These are phyloP conservation scores for Amblyopsis rosae DNA, from an alignment of 2,113 vertebrate species.

Conservation along the genomic window DNA sequence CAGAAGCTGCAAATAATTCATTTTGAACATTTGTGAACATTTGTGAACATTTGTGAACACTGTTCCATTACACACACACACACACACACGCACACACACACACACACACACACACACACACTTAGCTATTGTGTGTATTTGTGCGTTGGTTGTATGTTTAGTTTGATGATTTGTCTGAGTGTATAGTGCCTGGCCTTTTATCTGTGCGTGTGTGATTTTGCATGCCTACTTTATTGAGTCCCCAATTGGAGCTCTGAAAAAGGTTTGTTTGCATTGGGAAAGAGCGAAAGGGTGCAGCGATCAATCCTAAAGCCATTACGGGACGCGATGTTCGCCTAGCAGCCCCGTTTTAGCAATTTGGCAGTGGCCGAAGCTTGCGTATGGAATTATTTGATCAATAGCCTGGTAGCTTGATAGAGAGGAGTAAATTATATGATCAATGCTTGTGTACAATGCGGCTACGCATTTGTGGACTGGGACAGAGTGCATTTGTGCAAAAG, in stretches of 20 bases:
- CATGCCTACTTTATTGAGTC: slow-evolving; percentile 30
- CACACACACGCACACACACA: too few relatives aligned
- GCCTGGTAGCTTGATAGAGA: slow-evolving; percentile 74
- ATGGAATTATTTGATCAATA: slow-evolving; percentile 83
- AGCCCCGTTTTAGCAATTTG: slow-evolving; percentile 78
- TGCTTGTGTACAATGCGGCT: slow-evolving; percentile 59
- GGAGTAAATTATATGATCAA: slow-evolving; percentile 84
- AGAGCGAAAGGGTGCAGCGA: slow-evolving; percentile 54
- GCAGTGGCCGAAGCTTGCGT: slow-evolving; percentile 64
- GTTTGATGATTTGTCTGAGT: too few relatives aligned
- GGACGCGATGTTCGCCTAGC: slow-evolving; percentile 71
- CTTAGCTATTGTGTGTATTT: too few relatives aligned
- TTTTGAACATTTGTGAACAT: too few relatives aligned
- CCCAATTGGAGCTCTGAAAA: slow-evolving; percentile 55
- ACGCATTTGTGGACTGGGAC: slow-evolving; percentile 6
- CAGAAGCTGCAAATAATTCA: too few relatives aligned
- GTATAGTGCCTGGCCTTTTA: too few relatives aligned
- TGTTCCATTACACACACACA: too few relatives aligned
- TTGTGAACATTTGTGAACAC: too few relatives aligned
- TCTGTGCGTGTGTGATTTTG: slow-evolving; percentile 1
- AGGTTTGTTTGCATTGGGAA: slow-evolving; percentile 74
- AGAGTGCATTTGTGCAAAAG: slow-evolving; percentile 10
- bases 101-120: too few relatives aligned
- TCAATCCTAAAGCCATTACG: slow-evolving; percentile 78
- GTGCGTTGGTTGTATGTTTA: too few relatives aligned